Percentiles rank a stretch among this genome's conserved stretches.
phyloP scores from a whole-genome alignment of 2,113 vertebrate species.

The Macroglossus sobrinus region DNA sequence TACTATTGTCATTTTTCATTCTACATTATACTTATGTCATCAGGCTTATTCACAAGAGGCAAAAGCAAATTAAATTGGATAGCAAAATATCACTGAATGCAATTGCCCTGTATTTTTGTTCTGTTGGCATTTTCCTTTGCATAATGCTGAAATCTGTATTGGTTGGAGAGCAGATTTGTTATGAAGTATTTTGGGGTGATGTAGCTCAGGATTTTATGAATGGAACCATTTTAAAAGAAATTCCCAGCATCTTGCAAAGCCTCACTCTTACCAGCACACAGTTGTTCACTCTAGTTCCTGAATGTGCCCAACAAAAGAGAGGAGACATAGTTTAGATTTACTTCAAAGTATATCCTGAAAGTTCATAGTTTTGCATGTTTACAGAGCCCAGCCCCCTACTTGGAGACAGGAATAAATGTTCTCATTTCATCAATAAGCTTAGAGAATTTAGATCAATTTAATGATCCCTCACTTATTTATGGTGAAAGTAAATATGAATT shows the following conservation, averaged over 20 bases:
- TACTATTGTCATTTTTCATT: conserved; percentile 27
- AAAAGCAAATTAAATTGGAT: conserved; percentile 7
- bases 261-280: not conserved
- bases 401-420: not conserved
- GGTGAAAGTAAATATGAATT: not conserved
- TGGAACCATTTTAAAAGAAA: not conserved
- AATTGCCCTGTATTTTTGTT: not conserved
- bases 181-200: not conserved
- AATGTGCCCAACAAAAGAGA: not conserved
- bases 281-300: not conserved
- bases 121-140: not conserved
- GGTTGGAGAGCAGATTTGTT: not conserved
- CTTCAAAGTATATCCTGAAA: not conserved
- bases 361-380: not conserved
- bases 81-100: not conserved
- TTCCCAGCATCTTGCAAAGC: not conserved
- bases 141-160: not conserved
- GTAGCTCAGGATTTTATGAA: not conserved
- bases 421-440: not conserved
- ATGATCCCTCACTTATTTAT: not conserved
- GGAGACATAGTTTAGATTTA: not conserved
- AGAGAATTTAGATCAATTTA: not conserved
- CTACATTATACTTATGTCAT: not conserved
- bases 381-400: not conserved
- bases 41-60: not conserved